Evolutionary conservation across 2,888 invertebrate species (phyloP), one percentile per base, ranked within the genome.

Genomic region (Trichogramma dendrolimi): DNA sequence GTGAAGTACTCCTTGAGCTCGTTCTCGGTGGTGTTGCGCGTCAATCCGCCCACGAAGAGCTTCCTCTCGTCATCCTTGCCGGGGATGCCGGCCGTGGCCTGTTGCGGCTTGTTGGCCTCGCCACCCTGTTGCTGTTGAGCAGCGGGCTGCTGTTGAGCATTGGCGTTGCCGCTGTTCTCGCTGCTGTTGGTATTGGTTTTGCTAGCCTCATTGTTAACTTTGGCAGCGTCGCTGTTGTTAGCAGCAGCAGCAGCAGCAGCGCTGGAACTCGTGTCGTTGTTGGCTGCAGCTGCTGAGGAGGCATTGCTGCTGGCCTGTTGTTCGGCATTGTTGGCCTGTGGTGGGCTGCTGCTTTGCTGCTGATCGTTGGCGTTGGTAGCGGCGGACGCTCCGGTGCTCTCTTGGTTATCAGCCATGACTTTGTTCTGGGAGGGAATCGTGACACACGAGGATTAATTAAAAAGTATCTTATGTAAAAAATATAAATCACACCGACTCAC

Each of bases 31-130:
- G 85, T 86, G 72, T 84, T 85, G 79, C 85, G 84, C 71, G 84
- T 85, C 53, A 87, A 76, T 50, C 86, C 86, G 67, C 87, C 87
- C 73, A 87, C 83, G 78, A 87, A 87, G 55, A 87, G 80, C 79
- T 87, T 87, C 68, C 86, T 84, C 77, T 81, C 81, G 68, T 81
- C 81, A 62, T 81, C 81, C 65, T 78, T 79, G 51, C 81, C 81
- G 41, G 80, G 80, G 50, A 78, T 79, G 44, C 78, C 77, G 58
- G 79, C 78, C 49, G 79, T 78, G 4, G 79, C 75, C 67, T 75
- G 78, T 65, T 70, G 73, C 62, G 70, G 74, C 62, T 69, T 69
- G 5, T 66, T 68, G 55, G 68, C 68, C 50, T 69, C 71, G 55
- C 68, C 64, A 50, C 69, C 67, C 48, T 71, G 70, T 56, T 70